phyloP scores from a whole-genome alignment of 2,888 invertebrate species.

The Litoditis marina region DNA sequence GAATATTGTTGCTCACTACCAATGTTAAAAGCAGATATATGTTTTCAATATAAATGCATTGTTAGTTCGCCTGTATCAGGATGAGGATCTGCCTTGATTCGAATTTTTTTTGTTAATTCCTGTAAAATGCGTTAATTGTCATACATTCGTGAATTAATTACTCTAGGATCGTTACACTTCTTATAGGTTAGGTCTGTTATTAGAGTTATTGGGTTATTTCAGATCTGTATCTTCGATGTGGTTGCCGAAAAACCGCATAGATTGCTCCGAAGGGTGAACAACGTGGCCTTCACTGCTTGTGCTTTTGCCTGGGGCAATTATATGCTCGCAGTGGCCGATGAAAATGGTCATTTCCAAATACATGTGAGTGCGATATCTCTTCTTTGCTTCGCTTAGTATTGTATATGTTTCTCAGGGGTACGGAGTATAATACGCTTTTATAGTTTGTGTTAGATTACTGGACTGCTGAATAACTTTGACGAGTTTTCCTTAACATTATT shows the following conservation, averaged over 20 bases:
- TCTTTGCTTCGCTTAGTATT: not conserved
- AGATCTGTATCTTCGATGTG: conserved; percentile 23
- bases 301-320: conserved; percentile 4
- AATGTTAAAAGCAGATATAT: too few relatives aligned
- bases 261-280: conserved; percentile 17
- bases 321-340: conserved; percentile 25
- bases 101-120: not conserved
- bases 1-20: too few relatives aligned
- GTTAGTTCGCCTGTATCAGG: not conserved
- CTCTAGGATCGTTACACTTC: too few relatives aligned
- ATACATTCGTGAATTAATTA: too few relatives aligned
- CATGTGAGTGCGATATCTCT: conserved; percentile 14
- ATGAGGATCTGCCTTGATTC: not conserved
- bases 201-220: too few relatives aligned
- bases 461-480: too few relatives aligned
- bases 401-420: not conserved
- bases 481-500: too few relatives aligned
- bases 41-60: too few relatives aligned
- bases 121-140: too few relatives aligned
- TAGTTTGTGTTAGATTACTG: not conserved
- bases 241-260: conserved; percentile 9
- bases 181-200: too few relatives aligned
- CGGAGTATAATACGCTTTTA: not conserved
- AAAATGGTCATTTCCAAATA: conserved; percentile 21
- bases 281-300: conserved; percentile 13